These are phyloP conservation scores for Falco novaeseelandiae DNA, from an alignment of 2,797 vertebrate genomes.

Conservation along the genomic window DNA sequence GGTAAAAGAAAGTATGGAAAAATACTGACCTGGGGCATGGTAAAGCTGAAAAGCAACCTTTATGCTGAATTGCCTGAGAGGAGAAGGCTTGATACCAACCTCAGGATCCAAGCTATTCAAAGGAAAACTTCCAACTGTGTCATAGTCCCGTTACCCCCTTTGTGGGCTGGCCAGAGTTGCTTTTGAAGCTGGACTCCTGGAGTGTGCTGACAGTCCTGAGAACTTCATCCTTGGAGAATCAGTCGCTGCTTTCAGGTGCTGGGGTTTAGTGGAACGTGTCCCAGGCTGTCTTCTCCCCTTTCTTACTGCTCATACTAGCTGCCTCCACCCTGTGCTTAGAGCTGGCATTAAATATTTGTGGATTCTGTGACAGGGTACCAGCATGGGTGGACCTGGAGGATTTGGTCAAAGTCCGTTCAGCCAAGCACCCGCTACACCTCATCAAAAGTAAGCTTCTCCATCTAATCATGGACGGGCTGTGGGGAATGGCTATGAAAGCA, in stretches of 20 bases:
- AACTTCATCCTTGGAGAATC: background rate
- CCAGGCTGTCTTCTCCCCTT: background rate
- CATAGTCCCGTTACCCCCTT: background rate
- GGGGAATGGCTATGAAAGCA: background rate
- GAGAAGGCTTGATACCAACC: background rate
- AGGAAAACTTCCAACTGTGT: background rate
- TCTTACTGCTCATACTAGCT: background rate
- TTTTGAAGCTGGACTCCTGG: background rate
- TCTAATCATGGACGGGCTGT: background rate
- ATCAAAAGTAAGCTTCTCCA: slow-evolving; percentile 89
- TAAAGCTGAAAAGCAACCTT: background rate
- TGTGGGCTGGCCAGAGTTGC: background rate
- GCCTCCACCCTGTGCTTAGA: background rate
- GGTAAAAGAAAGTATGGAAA: background rate
- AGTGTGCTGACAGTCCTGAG: background rate
- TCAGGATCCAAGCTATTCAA: background rate
- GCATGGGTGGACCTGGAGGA: slow-evolving; percentile 87
- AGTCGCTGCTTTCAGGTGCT: background rate
- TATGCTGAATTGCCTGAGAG: background rate
- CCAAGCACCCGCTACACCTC: slow-evolving; percentile 90
- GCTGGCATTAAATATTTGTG: slow-evolving; percentile 67
- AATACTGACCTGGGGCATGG: background rate
- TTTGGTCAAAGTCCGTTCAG: slow-evolving; percentile 92
- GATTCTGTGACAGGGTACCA: slow-evolving; percentile 82
- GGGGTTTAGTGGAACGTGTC: background rate